Conservation (phyloP, 2,888 invertebrate species). For the Torymus auratus region DNA sequence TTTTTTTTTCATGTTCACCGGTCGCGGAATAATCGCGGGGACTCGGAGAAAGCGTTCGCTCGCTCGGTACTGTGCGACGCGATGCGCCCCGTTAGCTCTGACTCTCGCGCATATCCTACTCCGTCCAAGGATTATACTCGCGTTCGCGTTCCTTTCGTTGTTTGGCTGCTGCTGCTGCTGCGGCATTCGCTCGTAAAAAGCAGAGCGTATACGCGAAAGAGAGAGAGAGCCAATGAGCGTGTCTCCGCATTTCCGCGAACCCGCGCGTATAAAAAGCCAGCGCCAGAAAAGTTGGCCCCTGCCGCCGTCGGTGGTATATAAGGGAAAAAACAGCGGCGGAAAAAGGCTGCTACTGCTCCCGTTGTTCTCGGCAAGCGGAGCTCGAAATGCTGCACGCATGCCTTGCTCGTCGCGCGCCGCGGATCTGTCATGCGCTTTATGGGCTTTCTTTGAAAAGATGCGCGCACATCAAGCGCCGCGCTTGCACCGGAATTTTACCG, state of each 20-base stretch:
- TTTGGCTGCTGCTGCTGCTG: conserved; percentile 28
- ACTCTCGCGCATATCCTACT: no score
- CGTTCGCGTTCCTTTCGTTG: conserved; percentile 59
- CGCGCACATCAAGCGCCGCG: no score
- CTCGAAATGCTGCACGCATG: conserved; percentile 23
- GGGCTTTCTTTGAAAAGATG: conserved; percentile 24
- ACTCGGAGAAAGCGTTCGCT: no score
- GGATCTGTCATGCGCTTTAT: conserved; percentile 26
- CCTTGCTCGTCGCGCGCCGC: neutral
- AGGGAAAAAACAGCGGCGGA: neutral
- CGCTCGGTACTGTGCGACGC: no score
- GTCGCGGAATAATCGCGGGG: no score
- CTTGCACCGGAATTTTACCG: no score
- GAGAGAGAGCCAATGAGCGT: conserved; percentile 60
- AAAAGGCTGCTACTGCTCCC: conserved; percentile 43
- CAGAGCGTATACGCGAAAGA: neutral
- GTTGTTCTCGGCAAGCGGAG: conserved; percentile 44
- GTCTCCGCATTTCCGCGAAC: conserved; percentile 64
- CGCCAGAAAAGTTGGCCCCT: conserved; percentile 61
- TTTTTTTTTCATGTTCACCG: no score
- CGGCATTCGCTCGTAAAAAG: conserved; percentile 18
- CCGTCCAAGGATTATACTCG: conserved; percentile 62
- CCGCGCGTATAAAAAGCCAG: conserved; percentile 28
- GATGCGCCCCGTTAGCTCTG: no score
- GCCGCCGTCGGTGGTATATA: conserved; percentile 32